A percentile compares a stretch with the other conserved stretches of the same genome.
These are phyloP conservation scores for Meganola albula DNA, from an alignment of 2,888 invertebrate genomes.

Conservation along the genomic window DNA sequence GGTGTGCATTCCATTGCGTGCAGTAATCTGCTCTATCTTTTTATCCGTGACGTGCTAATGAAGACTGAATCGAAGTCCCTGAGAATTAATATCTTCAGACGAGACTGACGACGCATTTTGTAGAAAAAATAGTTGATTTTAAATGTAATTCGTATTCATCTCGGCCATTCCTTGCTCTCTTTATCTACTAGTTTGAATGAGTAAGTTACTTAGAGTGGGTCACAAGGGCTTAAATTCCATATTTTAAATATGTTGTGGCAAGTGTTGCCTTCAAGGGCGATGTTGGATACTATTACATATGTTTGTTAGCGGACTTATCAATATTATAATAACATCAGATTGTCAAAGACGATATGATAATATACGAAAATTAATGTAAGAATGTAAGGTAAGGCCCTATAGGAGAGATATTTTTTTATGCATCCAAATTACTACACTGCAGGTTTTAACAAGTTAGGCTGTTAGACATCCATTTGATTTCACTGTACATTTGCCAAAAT, in stretches of 20 bases:
- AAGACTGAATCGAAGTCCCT: conserved; percentile 57
- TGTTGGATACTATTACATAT: conserved; percentile 46
- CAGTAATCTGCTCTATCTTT: conserved; percentile 29
- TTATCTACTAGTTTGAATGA: conserved; percentile 28
- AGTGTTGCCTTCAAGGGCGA: conserved; percentile 52
- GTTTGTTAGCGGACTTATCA: conserved; percentile 52
- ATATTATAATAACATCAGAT: conserved; percentile 60
- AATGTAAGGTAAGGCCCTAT: conserved; percentile 75
- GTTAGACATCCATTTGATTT: conserved; percentile 37
- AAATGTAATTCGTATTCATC: conserved; percentile 35
- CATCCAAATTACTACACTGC: conserved; percentile 68
- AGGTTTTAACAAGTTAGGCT: conserved; percentile 49
- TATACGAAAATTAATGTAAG: conserved; percentile 73
- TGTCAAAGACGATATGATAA: conserved; percentile 72
- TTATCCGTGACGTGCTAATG: conserved; percentile 39
- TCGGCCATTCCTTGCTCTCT: conserved; percentile 68
- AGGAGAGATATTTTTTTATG: conserved; percentile 76
- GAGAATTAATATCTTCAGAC: conserved; percentile 41
- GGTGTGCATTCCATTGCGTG: conserved; percentile 29
- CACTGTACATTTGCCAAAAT: conserved; percentile 55
- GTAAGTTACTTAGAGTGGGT: conserved; percentile 38
- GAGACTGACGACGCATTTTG: conserved; percentile 67
- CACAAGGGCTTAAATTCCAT: conserved; percentile 38
- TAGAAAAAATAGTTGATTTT: conserved; percentile 54
- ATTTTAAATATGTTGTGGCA: conserved; percentile 40